phyloP scores from a whole-genome alignment of 2,113 vertebrate genomes.

The Corvus hawaiiensis region DNA sequence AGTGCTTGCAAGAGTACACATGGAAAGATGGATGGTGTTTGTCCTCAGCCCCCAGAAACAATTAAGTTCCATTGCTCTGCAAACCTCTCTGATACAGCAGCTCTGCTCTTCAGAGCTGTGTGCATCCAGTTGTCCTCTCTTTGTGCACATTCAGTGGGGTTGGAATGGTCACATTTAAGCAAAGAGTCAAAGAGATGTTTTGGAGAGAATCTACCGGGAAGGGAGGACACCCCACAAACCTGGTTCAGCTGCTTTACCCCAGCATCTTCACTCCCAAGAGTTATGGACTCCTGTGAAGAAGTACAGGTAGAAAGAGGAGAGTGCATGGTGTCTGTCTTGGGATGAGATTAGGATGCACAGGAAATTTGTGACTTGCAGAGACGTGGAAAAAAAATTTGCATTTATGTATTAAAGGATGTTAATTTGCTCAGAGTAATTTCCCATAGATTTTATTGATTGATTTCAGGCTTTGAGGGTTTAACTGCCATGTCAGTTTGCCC shows the following conservation, averaged over 20 bases:
- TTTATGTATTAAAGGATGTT: slow-evolving; percentile 23
- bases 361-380: not conserved
- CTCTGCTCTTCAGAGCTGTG: not conserved
- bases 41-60: not conserved
- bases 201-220: not conserved
- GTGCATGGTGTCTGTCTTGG: not conserved
- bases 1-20: not conserved
- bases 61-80: not conserved
- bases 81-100: not conserved
- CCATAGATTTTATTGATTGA: slow-evolving; percentile 60
- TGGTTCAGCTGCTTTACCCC: not conserved
- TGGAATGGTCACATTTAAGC: not conserved
- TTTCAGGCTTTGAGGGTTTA: slow-evolving; percentile 47
- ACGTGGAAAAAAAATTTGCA: not conserved
- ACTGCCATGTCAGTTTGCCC: slow-evolving; percentile 29
- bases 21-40: not conserved
- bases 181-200: not conserved
- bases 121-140: not conserved
- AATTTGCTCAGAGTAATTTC: slow-evolving; percentile 49
- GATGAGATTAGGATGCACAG: not conserved
- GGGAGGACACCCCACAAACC: not conserved
- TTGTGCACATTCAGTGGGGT: not conserved
- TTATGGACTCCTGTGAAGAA: not conserved
- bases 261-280: not conserved
- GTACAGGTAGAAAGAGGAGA: not conserved